Conservation (phyloP, 35 echinoderm and acorn worm genomes). For the Eucidaris tribuloides region DNA sequence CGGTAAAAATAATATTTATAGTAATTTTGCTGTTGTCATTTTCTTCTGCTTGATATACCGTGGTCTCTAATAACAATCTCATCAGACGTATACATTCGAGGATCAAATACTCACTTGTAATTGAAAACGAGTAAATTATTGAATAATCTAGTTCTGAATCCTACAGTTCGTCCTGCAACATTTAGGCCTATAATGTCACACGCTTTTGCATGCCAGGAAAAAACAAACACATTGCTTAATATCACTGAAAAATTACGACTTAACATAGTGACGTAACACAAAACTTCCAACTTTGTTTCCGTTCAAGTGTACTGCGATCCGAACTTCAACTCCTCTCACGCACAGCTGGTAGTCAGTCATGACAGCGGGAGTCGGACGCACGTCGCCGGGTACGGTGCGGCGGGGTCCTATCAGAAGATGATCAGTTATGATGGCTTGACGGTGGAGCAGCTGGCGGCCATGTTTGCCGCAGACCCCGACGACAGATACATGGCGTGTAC, state of each 20-base stretch:
- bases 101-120: too few relatives aligned
- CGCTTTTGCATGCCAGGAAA: background rate
- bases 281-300: background rate
- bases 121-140: background rate
- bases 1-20: too few relatives aligned
- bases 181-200: background rate
- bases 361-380: slow-evolving; percentile 41
- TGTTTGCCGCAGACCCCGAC: slow-evolving; percentile 22
- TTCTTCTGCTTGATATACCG: too few relatives aligned
- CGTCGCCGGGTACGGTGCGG: slow-evolving; percentile 14
- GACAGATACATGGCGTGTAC: slow-evolving; percentile 27
- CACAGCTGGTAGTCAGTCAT: slow-evolving; percentile 41
- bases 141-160: background rate
- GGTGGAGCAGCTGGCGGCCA: slow-evolving; percentile 22
- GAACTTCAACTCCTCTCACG: slow-evolving; percentile 59
- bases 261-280: background rate
- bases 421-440: slow-evolving; percentile 58
- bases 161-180: background rate
- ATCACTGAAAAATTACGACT: background rate
- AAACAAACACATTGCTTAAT: too few relatives aligned
- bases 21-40: too few relatives aligned
- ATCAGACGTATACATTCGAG: too few relatives aligned
- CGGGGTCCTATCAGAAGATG: slow-evolving; percentile 38
- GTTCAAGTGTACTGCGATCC: slow-evolving; percentile 31
- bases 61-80: too few relatives aligned